Percentiles rank a stretch among this genome's conserved stretches.
Evolutionary conservation across 2,113 vertebrate species (phyloP).

Genomic region (Chloebia gouldiae): DNA sequence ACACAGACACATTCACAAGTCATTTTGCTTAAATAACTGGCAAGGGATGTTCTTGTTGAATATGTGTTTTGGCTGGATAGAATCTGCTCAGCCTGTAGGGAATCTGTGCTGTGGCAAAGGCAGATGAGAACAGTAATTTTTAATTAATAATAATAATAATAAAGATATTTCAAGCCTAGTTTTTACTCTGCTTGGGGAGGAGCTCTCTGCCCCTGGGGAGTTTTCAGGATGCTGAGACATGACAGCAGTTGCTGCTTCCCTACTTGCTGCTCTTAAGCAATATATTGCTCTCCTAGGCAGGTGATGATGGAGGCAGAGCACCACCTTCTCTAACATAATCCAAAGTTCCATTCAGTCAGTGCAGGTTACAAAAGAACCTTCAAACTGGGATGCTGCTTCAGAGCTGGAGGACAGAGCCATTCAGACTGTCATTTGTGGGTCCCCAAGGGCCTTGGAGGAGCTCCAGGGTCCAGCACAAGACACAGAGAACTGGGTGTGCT

Average conservation of each 20-base stretch:
- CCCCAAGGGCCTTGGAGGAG: neutral
- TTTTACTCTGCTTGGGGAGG: neutral
- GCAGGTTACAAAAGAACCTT: neutral
- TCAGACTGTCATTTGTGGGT: neutral
- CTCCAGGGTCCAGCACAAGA: neutral
- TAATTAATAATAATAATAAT: neutral
- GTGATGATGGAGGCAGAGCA: neutral
- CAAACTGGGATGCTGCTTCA: neutral
- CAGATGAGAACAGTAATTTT: neutral
- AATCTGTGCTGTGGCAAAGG: neutral
- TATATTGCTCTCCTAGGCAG: neutral
- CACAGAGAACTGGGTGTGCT: neutral
- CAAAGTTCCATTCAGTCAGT: neutral
- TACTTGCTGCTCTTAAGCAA: neutral
- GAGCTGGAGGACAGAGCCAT: neutral
- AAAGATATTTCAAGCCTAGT: neutral
- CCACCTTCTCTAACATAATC: neutral
- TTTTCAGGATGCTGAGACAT: neutral
- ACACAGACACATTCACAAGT: neutral
- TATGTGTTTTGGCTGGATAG: neutral
- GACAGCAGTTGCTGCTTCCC: constrained; percentile 1
- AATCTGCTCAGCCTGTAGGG: neutral
- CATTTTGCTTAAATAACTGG: neutral
- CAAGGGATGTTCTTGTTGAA: neutral
- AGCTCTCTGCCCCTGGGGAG: neutral